Conservation (phyloP, 2,797 vertebrate genomes). For the Margarornis squamiger region DNA sequence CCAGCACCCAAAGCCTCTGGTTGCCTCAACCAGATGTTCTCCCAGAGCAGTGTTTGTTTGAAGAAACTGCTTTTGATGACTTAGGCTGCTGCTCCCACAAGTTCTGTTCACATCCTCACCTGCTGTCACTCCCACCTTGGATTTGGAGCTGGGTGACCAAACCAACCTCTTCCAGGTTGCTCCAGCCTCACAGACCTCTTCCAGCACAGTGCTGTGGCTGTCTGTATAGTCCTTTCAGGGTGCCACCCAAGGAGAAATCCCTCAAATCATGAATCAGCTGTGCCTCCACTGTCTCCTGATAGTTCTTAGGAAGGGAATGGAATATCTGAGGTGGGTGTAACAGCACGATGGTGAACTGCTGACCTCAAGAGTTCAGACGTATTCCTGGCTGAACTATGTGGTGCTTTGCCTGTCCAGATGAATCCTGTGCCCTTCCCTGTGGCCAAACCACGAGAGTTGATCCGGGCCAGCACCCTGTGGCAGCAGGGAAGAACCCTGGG, state of each 20-base stretch:
- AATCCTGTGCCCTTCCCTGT: background rate
- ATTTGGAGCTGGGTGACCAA: background rate
- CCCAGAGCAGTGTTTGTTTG: background rate
- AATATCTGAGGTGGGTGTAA: background rate
- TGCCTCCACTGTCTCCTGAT: background rate
- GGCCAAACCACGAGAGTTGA: background rate
- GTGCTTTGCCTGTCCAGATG: background rate
- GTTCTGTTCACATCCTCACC: background rate
- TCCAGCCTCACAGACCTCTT: background rate
- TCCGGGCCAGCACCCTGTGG: background rate
- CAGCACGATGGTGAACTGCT: accelerated
- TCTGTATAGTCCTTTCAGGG: background rate
- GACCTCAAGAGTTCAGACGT: background rate
- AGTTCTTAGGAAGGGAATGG: background rate
- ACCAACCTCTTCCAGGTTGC: background rate
- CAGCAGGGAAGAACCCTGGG: background rate
- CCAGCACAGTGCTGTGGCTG: background rate
- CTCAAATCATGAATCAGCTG: background rate
- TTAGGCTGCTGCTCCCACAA: accelerated
- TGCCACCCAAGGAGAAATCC: background rate
- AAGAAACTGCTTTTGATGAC: background rate
- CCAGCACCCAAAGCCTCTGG: background rate
- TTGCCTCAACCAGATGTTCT: background rate
- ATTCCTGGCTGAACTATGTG: background rate
- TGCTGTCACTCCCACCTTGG: accelerated